Percentiles rank a stretch among this genome's conserved stretches.
Conservation (phyloP, 2,888 invertebrate species). For the Amphipyra tragopoginis region DNA sequence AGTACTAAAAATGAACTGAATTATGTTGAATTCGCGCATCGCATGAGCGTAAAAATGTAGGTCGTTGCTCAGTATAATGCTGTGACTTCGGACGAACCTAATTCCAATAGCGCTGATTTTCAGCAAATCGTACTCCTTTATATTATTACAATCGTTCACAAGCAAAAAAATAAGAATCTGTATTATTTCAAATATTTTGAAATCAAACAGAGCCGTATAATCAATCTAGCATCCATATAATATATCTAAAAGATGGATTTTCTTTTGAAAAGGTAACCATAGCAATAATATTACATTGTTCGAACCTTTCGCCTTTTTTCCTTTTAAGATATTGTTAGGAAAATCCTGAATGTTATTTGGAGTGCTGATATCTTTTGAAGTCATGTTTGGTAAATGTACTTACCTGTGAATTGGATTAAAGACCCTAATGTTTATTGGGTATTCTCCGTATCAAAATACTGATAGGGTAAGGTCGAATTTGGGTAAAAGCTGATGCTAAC, state of each 20-base stretch:
- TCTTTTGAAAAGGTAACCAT: slow-evolving; percentile 4
- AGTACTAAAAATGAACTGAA: too few species aligned
- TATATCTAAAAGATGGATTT: not conserved
- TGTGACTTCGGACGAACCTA: too few species aligned
- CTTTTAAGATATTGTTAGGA: slow-evolving; percentile 11
- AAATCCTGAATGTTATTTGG: slow-evolving; percentile 5
- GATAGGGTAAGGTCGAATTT: not conserved
- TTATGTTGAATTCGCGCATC: too few species aligned
- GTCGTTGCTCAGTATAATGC: too few species aligned
- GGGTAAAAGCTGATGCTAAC: too few species aligned
- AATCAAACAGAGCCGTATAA: slow-evolving; percentile 7
- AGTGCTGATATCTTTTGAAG: slow-evolving; percentile 19
- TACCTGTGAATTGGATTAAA: slow-evolving; percentile 29
- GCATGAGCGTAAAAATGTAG: too few species aligned
- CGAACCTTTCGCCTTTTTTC: not conserved
- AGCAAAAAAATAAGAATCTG: not conserved
- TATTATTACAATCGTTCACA: not conserved
- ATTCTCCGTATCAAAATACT: not conserved
- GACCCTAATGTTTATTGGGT: slow-evolving; percentile 16
- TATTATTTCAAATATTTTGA: slow-evolving; percentile 3
- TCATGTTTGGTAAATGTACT: slow-evolving; percentile 6
- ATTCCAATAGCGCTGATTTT: too few species aligned
- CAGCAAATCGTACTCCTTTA: not conserved
- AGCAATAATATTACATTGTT: not conserved
- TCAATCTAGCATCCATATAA: slow-evolving; percentile 10